These are phyloP conservation scores for Aurelia aurita DNA, from an alignment of 30 jellyfish, hydroid and myxozoan genomes.

Conservation along the genomic window DNA sequence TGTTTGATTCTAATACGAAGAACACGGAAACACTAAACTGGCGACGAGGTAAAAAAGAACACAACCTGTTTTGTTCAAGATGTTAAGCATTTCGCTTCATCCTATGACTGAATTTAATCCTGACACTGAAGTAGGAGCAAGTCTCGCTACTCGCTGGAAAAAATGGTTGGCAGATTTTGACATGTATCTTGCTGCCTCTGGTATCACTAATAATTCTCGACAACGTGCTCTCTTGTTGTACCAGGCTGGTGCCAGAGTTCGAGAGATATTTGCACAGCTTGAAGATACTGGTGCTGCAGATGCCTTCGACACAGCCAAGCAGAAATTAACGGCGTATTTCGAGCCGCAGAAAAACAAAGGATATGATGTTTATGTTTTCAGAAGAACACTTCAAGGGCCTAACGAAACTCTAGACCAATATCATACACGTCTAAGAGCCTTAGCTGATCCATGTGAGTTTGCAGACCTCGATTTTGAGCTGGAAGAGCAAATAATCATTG, in stretches of 20 bases:
- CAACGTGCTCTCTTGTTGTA: too few species aligned
- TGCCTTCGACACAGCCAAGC: background rate
- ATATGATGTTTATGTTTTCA: background rate
- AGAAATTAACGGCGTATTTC: constrained; percentile 2
- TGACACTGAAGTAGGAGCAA: constrained; percentile 2
- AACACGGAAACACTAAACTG: too few species aligned
- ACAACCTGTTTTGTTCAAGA: too few species aligned
- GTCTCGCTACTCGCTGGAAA: constrained; percentile 20
- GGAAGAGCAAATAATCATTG: constrained; percentile 24
- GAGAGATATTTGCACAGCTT: background rate
- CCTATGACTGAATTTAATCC: background rate
- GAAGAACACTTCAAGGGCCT: background rate
- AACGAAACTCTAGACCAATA: constrained; percentile 6
- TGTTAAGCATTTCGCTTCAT: too few species aligned
- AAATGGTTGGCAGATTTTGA: constrained; percentile 15
- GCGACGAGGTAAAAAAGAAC: too few species aligned
- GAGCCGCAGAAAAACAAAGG: background rate
- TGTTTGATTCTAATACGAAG: too few species aligned
- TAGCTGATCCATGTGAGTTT: constrained; percentile 17
- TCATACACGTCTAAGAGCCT: constrained; percentile 7
- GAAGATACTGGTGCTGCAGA: background rate
- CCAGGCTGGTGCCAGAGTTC: constrained; percentile 10
- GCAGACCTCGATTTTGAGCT: constrained; percentile 13
- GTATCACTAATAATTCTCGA: background rate
- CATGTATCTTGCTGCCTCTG: constrained; percentile 10